These are phyloP conservation scores for Drosophila kanekoi DNA, from an alignment of 2,888 invertebrate species.

Conservation along the genomic window DNA sequence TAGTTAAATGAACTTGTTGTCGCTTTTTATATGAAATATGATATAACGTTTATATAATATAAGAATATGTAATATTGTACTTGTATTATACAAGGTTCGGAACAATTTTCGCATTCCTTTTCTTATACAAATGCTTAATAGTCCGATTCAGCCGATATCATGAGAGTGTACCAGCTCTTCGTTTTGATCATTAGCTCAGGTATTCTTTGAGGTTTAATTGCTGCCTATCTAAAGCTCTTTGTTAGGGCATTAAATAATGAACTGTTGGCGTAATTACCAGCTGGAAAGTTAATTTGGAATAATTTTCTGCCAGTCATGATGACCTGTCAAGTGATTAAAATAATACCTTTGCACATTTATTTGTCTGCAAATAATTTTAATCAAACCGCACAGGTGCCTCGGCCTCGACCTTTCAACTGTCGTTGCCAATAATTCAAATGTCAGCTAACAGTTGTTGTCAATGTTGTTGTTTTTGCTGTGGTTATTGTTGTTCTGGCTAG, in stretches of 20 bases:
- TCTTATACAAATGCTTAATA: no score
- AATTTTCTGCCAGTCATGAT: constrained; percentile 29
- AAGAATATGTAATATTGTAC: no score
- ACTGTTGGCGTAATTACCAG: constrained; percentile 24
- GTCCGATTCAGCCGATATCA: no score
- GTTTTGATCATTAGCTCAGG: no score
- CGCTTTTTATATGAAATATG: no score
- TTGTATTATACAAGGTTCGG: no score
- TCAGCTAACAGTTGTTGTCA: constrained; percentile 23
- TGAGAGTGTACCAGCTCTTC: no score
- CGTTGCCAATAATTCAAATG: constrained; percentile 63
- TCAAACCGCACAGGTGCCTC: constrained; percentile 56
- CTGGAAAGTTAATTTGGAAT: background rate
- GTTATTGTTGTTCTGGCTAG: background rate
- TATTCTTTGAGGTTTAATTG: no score
- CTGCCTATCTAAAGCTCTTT: background rate
- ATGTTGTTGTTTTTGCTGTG: background rate
- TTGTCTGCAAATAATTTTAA: constrained; percentile 12
- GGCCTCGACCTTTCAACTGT: constrained; percentile 43
- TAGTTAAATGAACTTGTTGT: background rate
- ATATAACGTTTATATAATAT: no score
- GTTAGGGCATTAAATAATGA: constrained; percentile 1
- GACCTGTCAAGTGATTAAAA: constrained; percentile 15
- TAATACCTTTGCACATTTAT: constrained; percentile 10
- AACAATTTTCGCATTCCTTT: no score